Percentiles rank a stretch among this genome's conserved stretches.
Conservation (phyloP, 2,797 vertebrate species). For the Pseudochaenichthys georgianus region DNA sequence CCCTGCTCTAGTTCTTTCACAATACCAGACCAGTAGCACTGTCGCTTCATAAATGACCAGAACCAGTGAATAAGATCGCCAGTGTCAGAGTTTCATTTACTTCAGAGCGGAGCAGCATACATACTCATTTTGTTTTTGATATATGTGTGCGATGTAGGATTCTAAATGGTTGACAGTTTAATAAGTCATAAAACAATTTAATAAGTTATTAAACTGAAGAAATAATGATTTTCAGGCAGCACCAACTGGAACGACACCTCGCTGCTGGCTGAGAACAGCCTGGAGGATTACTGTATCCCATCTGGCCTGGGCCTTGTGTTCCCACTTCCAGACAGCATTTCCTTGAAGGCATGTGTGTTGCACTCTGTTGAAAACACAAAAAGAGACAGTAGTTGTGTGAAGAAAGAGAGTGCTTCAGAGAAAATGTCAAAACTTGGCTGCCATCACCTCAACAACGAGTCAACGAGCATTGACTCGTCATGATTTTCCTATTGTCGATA, state of each 20-base stretch:
- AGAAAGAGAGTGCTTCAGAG: not conserved
- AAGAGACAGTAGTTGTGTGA: not conserved
- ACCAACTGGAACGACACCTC: not conserved
- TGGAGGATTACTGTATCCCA: not conserved
- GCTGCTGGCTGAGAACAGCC: not conserved
- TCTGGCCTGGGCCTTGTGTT: not conserved
- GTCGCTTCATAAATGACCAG: too few relatives aligned
- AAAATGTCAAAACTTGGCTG: not conserved
- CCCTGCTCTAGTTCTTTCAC: too few relatives aligned
- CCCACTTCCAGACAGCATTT: not conserved
- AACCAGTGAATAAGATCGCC: too few relatives aligned
- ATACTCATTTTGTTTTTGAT: too few relatives aligned
- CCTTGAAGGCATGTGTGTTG: not conserved
- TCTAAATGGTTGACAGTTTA: too few relatives aligned
- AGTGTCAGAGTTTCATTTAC: too few relatives aligned
- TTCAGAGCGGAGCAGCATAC: too few relatives aligned
- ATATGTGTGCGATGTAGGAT: too few relatives aligned
- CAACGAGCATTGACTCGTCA: not conserved
- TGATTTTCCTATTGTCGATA: not conserved
- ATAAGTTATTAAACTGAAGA: too few relatives aligned
- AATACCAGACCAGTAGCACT: too few relatives aligned
- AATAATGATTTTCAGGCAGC: too few relatives aligned
- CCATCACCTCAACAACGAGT: not conserved
- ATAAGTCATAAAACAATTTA: not conserved
- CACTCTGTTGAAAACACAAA: not conserved